Evolutionary conservation across 2,113 vertebrate genomes (phyloP), one percentile per base, ranked within the genome.

Genomic region (Copsychus sechellarum): DNA sequence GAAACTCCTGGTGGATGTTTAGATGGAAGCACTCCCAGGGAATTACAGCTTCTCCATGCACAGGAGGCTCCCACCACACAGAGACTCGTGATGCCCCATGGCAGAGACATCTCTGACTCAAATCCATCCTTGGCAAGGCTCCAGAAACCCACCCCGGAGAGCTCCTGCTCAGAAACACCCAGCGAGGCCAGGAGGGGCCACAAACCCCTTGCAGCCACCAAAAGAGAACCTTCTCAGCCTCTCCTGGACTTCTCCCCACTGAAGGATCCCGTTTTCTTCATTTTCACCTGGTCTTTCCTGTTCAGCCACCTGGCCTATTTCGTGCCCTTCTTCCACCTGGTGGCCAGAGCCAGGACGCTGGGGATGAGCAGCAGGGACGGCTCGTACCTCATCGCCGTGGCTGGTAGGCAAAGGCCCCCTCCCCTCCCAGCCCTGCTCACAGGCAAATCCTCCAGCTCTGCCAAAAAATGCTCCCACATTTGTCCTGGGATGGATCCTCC

Each of bases 241-340:
- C 88, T 98, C 33, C 94, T 99, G 28, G 98, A 99, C 87, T 96
- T 98, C 70, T 98, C 98, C 36, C 97, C 99, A 0, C 93, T 99
- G 48, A 99, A 97, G 97, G 98, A 99, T 88, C 99, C 99, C 5
- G 90, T 99, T 91, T 99, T 99, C 94, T 99, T 97, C 89, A 98
- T 99, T 90, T 99, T 98, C 96, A 99, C 98, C 1, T 99, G 98
- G 98, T 99, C 98, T 18, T 95, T 99, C 86, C 93, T 99, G 54
- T 99, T 99, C 97, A 99, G 99, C 93, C 99, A 99, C 94, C 42
- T 99, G 91, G 99, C 98, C 29, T 99, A 99, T 90, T 99, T 99
- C 34, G 98, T 99, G 93, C 98, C 99, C 19, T 98, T 97, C 83
- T 99, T 99, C 97, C 99, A 99, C 95, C 97, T 99, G 80, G 98